Evolutionary conservation across 2,113 vertebrate species (phyloP).

Genomic region (Sminthopsis crassicaudata): DNA sequence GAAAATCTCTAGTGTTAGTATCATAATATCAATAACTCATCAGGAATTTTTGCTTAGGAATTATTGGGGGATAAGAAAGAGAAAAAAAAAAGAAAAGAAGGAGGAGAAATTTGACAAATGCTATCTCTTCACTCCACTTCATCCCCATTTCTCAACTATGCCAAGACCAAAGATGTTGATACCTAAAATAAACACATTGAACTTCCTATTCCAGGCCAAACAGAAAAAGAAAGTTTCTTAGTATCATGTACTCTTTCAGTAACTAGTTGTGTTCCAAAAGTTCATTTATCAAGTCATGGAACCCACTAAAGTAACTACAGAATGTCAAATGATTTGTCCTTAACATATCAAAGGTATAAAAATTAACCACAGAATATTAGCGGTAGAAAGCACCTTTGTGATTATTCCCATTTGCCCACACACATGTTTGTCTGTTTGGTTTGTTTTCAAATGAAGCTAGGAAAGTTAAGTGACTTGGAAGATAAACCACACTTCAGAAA

Average conservation of each 20-base stretch:
- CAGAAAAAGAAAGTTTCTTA: neutral
- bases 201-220: neutral
- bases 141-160: neutral
- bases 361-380: constrained; percentile 10
- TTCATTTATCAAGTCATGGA: neutral
- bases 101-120: neutral
- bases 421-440: neutral
- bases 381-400: neutral
- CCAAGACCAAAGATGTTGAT: neutral
- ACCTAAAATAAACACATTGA: neutral
- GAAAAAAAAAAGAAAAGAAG: neutral
- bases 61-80: neutral
- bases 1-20: neutral
- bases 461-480: neutral
- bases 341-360: constrained; percentile 43
- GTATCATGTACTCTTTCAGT: neutral
- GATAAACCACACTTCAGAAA: constrained; percentile 34
- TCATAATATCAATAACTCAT: neutral
- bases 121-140: neutral
- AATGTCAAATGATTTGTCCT: constrained; percentile 4
- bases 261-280: neutral
- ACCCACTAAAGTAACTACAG: neutral
- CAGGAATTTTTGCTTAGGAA: neutral
- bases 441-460: neutral
- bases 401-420: neutral